phyloP scores from a whole-genome alignment of 1,140 invertebrate genomes.

The Riptortus pedestris region DNA sequence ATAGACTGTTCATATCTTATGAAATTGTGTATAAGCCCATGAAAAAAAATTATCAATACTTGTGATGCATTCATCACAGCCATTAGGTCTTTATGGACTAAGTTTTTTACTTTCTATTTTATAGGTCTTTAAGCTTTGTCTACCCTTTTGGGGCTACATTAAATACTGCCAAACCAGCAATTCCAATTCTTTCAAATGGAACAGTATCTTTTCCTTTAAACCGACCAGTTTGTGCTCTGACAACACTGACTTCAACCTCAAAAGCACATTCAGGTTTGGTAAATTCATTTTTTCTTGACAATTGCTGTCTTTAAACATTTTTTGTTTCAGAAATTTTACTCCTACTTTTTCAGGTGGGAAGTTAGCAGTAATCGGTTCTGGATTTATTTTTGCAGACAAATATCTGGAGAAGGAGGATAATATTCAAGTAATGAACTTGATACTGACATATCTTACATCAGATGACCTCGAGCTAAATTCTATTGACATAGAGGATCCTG shows the following conservation, averaged over 20 bases:
- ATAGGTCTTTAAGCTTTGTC: conserved; percentile 68
- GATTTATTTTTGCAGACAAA: conserved; percentile 62
- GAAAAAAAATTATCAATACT: no score
- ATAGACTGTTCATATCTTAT: no score
- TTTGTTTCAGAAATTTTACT: not conserved
- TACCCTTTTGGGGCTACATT: conserved; percentile 94
- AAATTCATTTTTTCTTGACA: no score
- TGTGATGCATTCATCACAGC: no score
- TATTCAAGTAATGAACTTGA: conserved; percentile 74
- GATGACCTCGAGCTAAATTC: conserved; percentile 55
- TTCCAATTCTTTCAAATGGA: conserved; percentile 81
- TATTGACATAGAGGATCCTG: conserved; percentile 85
- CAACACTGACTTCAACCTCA: conserved; percentile 17
- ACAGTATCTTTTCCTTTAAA: conserved; percentile 87
- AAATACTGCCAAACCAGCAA: conserved; percentile 81
- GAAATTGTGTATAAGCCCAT: no score
- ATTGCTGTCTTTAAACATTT: not conserved
- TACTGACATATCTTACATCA: conserved; percentile 72
- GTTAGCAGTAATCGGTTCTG: conserved; percentile 68
- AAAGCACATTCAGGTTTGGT: not conserved
- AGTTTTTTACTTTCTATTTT: no score
- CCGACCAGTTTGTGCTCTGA: conserved; percentile 77
- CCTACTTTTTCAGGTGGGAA: conserved; percentile 43
- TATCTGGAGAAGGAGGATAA: conserved; percentile 96
- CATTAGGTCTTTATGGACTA: no score